Percentiles rank a stretch among this genome's conserved stretches.
Conservation (phyloP, 2,888 invertebrate species). For the Parnassius orleans region DNA sequence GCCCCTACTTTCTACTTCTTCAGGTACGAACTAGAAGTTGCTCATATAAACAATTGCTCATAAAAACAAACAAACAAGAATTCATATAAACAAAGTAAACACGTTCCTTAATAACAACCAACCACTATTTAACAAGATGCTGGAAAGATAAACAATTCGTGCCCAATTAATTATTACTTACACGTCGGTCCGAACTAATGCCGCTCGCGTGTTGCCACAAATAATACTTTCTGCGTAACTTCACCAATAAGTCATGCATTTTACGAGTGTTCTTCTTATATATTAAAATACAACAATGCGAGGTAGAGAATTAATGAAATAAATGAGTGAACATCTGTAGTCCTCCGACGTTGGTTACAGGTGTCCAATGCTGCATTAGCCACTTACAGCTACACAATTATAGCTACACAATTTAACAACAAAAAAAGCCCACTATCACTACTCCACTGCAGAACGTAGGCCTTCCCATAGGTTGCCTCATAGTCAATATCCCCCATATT, state of each 20-base stretch:
- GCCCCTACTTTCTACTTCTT: too few relatives aligned
- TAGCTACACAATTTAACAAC: too few relatives aligned
- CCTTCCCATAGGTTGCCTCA: too few relatives aligned
- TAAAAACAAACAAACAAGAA: too few relatives aligned
- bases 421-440: too few relatives aligned
- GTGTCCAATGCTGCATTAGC: too few relatives aligned
- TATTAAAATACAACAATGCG: too few relatives aligned
- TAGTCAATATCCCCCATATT: too few relatives aligned
- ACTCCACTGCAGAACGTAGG: too few relatives aligned
- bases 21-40: too few relatives aligned
- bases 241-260: conserved; percentile 42
- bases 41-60: not conserved
- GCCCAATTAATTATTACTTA: conserved; percentile 55
- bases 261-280: conserved; percentile 35
- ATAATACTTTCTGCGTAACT: conserved; percentile 21
- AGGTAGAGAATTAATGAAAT: not conserved
- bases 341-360: too few relatives aligned
- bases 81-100: not conserved
- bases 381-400: too few relatives aligned
- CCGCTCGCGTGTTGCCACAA: conserved; percentile 30
- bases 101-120: not conserved
- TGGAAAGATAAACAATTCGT: conserved; percentile 41
- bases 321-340: not conserved
- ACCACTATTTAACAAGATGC: conserved; percentile 30
- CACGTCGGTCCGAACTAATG: conserved; percentile 28